Base-by-base conservation (phyloP, 2,797 vertebrate genomes). In the Microctenopoma steveboyesi region DNA sequence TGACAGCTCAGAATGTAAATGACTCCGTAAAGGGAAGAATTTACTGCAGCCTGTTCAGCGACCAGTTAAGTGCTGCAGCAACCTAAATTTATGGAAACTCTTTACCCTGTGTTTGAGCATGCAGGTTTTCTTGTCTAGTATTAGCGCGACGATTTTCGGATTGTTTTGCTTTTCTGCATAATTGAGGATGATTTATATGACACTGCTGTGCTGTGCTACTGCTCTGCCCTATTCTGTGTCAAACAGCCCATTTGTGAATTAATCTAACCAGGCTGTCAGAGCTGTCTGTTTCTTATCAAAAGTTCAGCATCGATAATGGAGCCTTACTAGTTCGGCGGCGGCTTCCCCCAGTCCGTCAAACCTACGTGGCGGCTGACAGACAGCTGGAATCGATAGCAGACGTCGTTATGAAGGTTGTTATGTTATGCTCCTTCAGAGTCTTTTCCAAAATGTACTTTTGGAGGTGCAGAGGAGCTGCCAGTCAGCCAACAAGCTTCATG, bases 391-490 rank as follows among this genome's bases (percentile, higher is more conserved):
- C 81, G 63, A 89, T 85, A 85, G 87, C 55, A 49, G 89, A 82
- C 54, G 64, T 75, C 14, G 64, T 87, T 82, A 87, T 87, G 81
- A 82, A 89, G 84, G 90, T 77, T 86, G 84, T 86, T 88, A 83
- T 59, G 80, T 63, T 71, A 55, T 64, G 73, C 76, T 86, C 78
- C 56, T 81, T 45, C 2, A 65, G 78, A 86, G 82, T 64, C 66
- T 85, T 80, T 84, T 76, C 72, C 76, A 76, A 74, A 85, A 78
- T 77, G 80, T 74, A 74, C 79, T 88, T 90, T 89, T 76, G 64
- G 86, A 74, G 54, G 79, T 82, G 87, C 71, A 66, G 86, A 87
- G 74, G 60, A 89, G 85, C 87, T 92, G 91, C 86, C 91, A 90
- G 84, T 89, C 90, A 87, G 72, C 71, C 42, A 40, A 52, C 2